These are phyloP conservation scores for Cheilosia soror DNA, from an alignment of 2,888 invertebrate species.

Conservation along the genomic window DNA sequence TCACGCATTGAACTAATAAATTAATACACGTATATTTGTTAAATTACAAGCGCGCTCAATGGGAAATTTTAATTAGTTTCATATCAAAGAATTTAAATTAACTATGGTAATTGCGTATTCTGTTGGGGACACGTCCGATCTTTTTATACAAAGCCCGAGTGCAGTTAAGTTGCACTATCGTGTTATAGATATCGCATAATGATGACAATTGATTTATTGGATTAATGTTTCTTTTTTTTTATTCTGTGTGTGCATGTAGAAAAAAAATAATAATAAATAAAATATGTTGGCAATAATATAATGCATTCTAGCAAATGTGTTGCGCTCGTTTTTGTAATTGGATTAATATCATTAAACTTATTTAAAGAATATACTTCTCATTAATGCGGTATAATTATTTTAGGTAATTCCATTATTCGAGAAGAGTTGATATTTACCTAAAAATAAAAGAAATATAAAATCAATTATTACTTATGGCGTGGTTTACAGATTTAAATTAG, in stretches of 20 bases:
- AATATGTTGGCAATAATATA: constrained; percentile 26
- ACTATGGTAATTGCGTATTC: constrained; percentile 74
- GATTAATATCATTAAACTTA: constrained; percentile 50
- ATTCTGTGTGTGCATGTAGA: neutral
- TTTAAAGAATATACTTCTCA: constrained; percentile 38
- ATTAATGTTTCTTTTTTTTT: constrained; percentile 43
- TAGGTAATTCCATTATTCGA: constrained; percentile 24
- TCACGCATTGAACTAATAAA: constrained; percentile 74
- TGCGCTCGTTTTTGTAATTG: constrained; percentile 32
- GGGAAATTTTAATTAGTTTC: constrained; percentile 75
- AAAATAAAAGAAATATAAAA: constrained; percentile 34
- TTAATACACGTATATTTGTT: constrained; percentile 65
- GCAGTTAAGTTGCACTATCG: constrained; percentile 47
- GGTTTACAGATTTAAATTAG: no score
- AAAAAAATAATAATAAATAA: constrained; percentile 30
- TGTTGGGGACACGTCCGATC: constrained; percentile 63
- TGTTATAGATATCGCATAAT: constrained; percentile 59
- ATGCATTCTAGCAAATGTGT: constrained; percentile 15
- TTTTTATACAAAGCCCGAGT: constrained; percentile 52
- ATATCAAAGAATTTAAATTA: constrained; percentile 75
- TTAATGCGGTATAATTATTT: constrained; percentile 22
- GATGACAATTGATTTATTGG: constrained; percentile 70
- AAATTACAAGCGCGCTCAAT: constrained; percentile 68
- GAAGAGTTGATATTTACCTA: constrained; percentile 48
- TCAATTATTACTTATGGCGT: neutral